phyloP scores from a whole-genome alignment of 2,888 invertebrate species.

The Crepidodera aurea region DNA sequence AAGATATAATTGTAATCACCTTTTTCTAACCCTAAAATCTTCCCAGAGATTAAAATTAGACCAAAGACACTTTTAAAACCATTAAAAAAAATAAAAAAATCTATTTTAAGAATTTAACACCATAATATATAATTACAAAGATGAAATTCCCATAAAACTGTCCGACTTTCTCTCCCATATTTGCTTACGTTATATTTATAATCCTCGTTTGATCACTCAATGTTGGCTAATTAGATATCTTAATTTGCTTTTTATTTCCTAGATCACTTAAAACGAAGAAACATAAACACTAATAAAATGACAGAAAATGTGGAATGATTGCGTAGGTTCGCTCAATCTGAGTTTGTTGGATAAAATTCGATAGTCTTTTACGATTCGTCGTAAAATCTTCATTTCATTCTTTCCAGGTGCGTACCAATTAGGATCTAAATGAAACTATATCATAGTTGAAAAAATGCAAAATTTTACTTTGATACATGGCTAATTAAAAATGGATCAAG shows the following conservation, averaged over 20 bases:
- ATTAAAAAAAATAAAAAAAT: too few species aligned
- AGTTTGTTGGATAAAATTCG: conserved; percentile 2
- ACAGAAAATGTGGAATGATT: conserved; percentile 7
- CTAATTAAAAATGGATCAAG: too few species aligned
- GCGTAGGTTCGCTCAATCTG: conserved; percentile 22
- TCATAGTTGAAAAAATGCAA: neutral
- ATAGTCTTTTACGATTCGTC: conserved; percentile 6
- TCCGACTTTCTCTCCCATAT: neutral
- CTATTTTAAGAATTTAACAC: too few species aligned
- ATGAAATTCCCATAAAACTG: too few species aligned
- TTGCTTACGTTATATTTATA: neutral
- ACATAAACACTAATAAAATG: conserved; percentile 22
- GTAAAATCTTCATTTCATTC: conserved; percentile 6
- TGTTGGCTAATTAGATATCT: conserved; percentile 29
- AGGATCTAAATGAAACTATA: too few species aligned
- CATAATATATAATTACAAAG: too few species aligned
- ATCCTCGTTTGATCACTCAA: conserved; percentile 15
- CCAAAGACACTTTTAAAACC: too few species aligned
- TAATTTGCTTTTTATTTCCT: conserved; percentile 32
- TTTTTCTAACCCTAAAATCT: too few species aligned
- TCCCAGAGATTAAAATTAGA: too few species aligned
- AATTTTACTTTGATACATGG: too few species aligned
- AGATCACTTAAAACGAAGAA: conserved; percentile 27
- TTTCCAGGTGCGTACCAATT: neutral
- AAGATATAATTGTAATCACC: too few species aligned